Conservation (phyloP, 2,113 vertebrate species). For the Lates calcarifer region DNA sequence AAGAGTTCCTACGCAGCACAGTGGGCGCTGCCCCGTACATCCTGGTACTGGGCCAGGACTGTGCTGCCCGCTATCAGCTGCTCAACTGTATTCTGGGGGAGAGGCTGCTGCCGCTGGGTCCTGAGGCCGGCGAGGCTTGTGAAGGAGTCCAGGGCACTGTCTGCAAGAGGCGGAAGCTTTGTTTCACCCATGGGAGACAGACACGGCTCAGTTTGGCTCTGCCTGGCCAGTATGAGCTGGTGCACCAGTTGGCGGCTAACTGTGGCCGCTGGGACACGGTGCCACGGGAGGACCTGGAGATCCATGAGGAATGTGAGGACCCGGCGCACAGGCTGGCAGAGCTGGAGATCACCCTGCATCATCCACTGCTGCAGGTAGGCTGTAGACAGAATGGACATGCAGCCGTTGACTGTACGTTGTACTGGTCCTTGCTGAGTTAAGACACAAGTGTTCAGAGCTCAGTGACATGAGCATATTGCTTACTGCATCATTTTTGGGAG, state of each 20-base stretch:
- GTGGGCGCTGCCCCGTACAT: slow-evolving; percentile 91
- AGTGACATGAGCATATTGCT: not conserved
- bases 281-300: slow-evolving; percentile 93
- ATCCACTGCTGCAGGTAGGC: slow-evolving; percentile 92
- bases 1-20: slow-evolving; percentile 91
- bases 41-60: slow-evolving; percentile 93
- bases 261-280: slow-evolving; percentile 94
- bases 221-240: slow-evolving; percentile 94
- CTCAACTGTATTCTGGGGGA: slow-evolving; percentile 93
- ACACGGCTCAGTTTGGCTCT: slow-evolving; percentile 91
- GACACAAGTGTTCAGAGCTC: not conserved
- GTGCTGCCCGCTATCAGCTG: slow-evolving; percentile 90
- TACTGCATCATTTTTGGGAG: not conserved
- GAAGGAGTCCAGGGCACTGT: slow-evolving; percentile 76
- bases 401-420: not conserved
- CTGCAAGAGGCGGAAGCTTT: slow-evolving; percentile 91
- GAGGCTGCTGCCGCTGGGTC: slow-evolving; percentile 87
- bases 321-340: slow-evolving; percentile 91
- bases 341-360: slow-evolving; percentile 94
- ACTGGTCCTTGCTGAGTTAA: not conserved
- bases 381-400: not conserved
- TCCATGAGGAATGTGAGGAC: slow-evolving; percentile 90
- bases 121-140: slow-evolving; percentile 74
- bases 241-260: slow-evolving; percentile 92
- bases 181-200: slow-evolving; percentile 90